Percentiles rank a stretch among this genome's conserved stretches.
Evolutionary conservation across 2,113 vertebrate species (phyloP).

Genomic region (Pseudonaja textilis): DNA sequence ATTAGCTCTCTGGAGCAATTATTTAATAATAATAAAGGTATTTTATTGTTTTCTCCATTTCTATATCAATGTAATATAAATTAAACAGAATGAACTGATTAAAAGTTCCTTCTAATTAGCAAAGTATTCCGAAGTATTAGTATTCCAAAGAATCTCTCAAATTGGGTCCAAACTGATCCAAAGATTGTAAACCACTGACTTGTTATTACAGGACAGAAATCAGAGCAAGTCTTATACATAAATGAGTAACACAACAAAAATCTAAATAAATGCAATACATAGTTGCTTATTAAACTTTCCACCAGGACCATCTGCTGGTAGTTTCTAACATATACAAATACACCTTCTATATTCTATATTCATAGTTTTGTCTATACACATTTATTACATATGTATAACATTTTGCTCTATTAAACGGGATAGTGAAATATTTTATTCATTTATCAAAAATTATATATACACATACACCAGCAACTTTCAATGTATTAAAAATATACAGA

Average conservation of each 20-base stretch:
- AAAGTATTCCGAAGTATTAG: too few species aligned
- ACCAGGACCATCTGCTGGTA: neutral
- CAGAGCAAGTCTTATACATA: neutral
- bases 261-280: neutral
- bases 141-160: neutral
- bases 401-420: slow-evolving; percentile 26
- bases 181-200: neutral
- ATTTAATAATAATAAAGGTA: neutral
- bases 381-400: neutral
- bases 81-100: too few species aligned
- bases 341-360: neutral
- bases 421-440: slow-evolving; percentile 8
- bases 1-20: neutral
- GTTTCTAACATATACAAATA: neutral
- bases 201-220: neutral
- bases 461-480: neutral
- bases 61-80: too few species aligned
- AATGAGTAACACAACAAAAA: neutral
- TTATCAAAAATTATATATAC: neutral
- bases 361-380: neutral
- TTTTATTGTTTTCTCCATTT: too few species aligned
- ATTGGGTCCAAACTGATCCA: neutral
- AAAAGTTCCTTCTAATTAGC: too few species aligned
- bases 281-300: slow-evolving; percentile 28
- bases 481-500: neutral